Conservation (phyloP, 2,113 vertebrate genomes). For the Vimba vimba region DNA sequence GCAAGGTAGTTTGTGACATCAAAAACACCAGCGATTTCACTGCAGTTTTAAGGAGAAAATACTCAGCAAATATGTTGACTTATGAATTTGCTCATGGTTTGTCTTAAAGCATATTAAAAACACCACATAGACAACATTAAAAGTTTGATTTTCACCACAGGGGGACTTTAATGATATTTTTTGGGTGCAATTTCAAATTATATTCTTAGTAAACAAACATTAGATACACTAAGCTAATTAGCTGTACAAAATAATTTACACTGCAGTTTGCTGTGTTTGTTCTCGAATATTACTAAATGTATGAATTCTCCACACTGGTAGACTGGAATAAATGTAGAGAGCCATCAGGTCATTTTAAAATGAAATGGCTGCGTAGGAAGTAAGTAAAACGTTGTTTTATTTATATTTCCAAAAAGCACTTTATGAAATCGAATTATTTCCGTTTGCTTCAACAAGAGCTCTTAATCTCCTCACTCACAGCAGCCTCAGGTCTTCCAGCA, state of each 20-base stretch:
- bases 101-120: too few relatives aligned
- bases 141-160: too few relatives aligned
- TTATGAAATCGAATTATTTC: slow-evolving; percentile 26
- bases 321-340: neutral
- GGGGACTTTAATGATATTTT: neutral
- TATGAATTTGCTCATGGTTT: too few relatives aligned
- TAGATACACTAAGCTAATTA: neutral
- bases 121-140: too few relatives aligned
- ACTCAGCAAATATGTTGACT: too few relatives aligned
- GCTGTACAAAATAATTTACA: neutral
- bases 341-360: slow-evolving; percentile 2
- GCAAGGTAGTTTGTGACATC: too few relatives aligned
- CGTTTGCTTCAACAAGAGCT: neutral
- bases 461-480: slow-evolving; percentile 14
- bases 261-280: neutral
- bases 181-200: neutral
- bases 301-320: neutral
- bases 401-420: slow-evolving; percentile 38
- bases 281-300: neutral
- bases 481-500: neutral
- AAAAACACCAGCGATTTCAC: too few relatives aligned
- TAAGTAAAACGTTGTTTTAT: slow-evolving; percentile 24
- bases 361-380: neutral
- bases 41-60: too few relatives aligned
- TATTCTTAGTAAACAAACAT: neutral